A percentile compares a stretch with the other conserved stretches of the same genome.
Conservation (phyloP, 2,797 vertebrate genomes). For the Liparis tanakae region DNA sequence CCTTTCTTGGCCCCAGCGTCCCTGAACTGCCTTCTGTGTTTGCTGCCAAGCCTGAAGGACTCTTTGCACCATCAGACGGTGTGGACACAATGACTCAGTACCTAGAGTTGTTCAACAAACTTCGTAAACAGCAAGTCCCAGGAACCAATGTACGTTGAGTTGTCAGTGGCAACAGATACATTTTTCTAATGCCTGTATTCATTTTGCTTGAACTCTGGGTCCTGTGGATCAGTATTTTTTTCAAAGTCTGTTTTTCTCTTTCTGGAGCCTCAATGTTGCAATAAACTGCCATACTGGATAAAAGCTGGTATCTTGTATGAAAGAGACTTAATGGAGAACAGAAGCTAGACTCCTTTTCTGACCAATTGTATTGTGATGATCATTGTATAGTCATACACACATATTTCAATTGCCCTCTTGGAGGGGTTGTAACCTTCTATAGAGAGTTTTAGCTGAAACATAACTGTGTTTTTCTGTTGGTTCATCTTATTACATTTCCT, state of each 20-base stretch:
- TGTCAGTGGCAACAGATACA: neutral
- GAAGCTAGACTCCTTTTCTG: neutral
- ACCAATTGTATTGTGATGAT: neutral
- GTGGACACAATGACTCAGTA: slow-evolving; percentile 96
- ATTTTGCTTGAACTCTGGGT: slow-evolving; percentile 43
- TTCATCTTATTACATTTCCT: slow-evolving; percentile 4
- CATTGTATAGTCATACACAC: neutral
- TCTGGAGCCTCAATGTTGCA: slow-evolving; percentile 16
- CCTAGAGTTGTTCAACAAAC: slow-evolving; percentile 96
- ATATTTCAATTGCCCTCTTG: neutral
- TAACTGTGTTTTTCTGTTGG: neutral
- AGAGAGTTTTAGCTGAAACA: neutral
- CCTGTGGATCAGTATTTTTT: slow-evolving; percentile 46
- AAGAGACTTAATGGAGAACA: slow-evolving; percentile 33
- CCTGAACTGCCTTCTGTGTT: slow-evolving; percentile 91
- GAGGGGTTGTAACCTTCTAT: slow-evolving; percentile 3
- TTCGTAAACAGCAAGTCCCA: slow-evolving; percentile 92
- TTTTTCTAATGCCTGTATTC: slow-evolving; percentile 26
- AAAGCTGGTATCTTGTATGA: slow-evolving; percentile 39
- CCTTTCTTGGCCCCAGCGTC: slow-evolving; percentile 88
- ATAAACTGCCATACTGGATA: slow-evolving; percentile 1
- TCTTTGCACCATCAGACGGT: slow-evolving; percentile 86
- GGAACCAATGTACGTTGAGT: slow-evolving; percentile 90
- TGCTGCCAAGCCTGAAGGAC: slow-evolving; percentile 87
- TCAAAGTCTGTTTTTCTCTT: slow-evolving; percentile 9